Percentiles rank a stretch among this genome's conserved stretches.
Evolutionary conservation across 2,888 invertebrate genomes (phyloP).

Genomic region (Pammene aurita): DNA sequence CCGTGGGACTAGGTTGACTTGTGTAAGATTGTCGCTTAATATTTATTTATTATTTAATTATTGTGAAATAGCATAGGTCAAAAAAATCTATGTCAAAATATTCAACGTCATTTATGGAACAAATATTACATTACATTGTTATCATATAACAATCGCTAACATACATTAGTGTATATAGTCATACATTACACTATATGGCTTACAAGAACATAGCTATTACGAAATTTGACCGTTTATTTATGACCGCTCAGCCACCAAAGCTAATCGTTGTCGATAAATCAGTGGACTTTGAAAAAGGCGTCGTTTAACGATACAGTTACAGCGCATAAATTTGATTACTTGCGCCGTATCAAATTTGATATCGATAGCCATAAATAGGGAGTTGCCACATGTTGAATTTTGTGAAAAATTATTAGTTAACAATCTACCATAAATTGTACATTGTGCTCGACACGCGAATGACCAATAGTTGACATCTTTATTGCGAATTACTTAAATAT

Average conservation of each 20-base stretch:
- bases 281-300: slow-evolving; percentile 21
- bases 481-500: too few relatives aligned
- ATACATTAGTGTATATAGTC: background rate
- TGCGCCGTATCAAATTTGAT: slow-evolving; percentile 32
- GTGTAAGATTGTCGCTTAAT: too few relatives aligned
- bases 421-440: too few relatives aligned
- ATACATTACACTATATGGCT: slow-evolving; percentile 6
- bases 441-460: too few relatives aligned
- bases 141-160: background rate
- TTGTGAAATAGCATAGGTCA: too few relatives aligned
- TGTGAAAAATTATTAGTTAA: background rate
- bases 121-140: slow-evolving; percentile 1
- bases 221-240: slow-evolving; percentile 29
- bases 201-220: slow-evolving; percentile 4
- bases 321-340: slow-evolving; percentile 19
- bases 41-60: too few relatives aligned
- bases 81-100: too few relatives aligned
- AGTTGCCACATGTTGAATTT: background rate
- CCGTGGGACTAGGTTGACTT: too few relatives aligned
- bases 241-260: slow-evolving; percentile 1
- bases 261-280: slow-evolving; percentile 27
- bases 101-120: background rate
- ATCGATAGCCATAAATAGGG: slow-evolving; percentile 35
- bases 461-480: too few relatives aligned
- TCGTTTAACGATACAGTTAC: slow-evolving; percentile 22